A percentile compares a stretch with the other conserved stretches of the same genome.
phyloP scores from a whole-genome alignment of 2,113 vertebrate genomes.

The Crotophaga sulcirostris region DNA sequence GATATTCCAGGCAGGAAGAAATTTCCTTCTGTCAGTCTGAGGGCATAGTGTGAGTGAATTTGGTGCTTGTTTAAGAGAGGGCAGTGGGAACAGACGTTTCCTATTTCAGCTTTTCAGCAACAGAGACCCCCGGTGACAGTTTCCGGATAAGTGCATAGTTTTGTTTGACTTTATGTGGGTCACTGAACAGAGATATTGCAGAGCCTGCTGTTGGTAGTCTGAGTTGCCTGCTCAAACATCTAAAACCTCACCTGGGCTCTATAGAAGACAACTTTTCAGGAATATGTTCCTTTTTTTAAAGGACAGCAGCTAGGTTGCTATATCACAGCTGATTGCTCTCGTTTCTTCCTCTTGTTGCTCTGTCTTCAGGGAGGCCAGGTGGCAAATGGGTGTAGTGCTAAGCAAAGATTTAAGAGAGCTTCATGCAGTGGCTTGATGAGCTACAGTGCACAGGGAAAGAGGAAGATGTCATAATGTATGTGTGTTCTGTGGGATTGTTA shows the following conservation, averaged over 20 bases:
- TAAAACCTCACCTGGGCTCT: not conserved
- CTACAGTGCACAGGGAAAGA: not conserved
- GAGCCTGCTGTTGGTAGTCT: not conserved
- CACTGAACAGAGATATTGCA: not conserved
- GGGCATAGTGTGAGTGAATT: not conserved
- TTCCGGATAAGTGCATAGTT: not conserved
- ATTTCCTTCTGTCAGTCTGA: not conserved
- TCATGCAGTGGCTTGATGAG: not conserved
- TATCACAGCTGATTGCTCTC: not conserved
- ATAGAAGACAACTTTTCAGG: not conserved
- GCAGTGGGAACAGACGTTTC: not conserved
- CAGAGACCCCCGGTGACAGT: not conserved
- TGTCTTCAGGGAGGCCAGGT: not conserved
- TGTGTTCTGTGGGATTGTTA: not conserved
- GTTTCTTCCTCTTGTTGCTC: not conserved
- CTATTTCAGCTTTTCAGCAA: not conserved
- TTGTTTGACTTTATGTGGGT: not conserved
- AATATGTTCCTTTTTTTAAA: too few species aligned
- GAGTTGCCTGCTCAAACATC: not conserved
- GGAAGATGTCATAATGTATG: not conserved
- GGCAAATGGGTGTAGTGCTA: not conserved
- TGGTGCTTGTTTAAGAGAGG: not conserved
- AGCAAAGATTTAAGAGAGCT: not conserved
- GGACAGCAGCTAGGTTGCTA: not conserved
- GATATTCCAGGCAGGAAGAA: not conserved